A percentile compares a stretch with the other conserved stretches of the same genome.
Evolutionary conservation across 2,113 vertebrate genomes (phyloP).

Genomic region (Caloenas nicobarica): DNA sequence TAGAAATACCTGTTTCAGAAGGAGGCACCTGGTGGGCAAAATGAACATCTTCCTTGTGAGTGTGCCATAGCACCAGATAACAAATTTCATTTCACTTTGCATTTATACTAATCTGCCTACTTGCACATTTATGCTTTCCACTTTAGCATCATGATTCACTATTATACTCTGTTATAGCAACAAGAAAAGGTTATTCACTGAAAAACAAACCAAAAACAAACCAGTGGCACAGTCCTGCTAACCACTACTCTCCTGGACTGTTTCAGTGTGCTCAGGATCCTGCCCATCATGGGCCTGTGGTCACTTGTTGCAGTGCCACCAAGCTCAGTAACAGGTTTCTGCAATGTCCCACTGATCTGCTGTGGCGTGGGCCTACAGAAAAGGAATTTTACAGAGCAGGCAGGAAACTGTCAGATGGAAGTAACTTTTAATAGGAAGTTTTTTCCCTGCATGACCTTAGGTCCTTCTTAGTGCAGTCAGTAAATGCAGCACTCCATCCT

Average conservation of each 20-base stretch:
- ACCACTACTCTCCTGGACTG: background rate
- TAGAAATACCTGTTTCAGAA: constrained; percentile 18
- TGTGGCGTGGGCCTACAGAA: background rate
- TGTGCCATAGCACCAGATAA: background rate
- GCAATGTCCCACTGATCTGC: background rate
- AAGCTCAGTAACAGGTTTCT: background rate
- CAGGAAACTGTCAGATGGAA: background rate
- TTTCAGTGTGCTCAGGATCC: background rate
- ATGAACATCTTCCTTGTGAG: background rate
- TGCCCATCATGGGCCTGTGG: background rate
- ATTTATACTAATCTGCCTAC: background rate
- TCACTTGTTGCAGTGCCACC: background rate
- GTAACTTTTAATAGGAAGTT: background rate
- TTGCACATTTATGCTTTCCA: background rate
- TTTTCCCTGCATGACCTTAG: background rate
- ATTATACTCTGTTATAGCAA: background rate
- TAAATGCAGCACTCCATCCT: background rate
- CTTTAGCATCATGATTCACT: background rate
- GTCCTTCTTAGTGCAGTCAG: background rate
- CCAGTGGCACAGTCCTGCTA: background rate
- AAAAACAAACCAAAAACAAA: background rate
- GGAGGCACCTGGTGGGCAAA: background rate
- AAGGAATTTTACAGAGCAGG: background rate
- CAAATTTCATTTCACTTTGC: background rate
- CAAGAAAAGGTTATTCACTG: background rate